These are phyloP conservation scores for Automeris io DNA, from an alignment of 2,888 invertebrate genomes.

Conservation along the genomic window DNA sequence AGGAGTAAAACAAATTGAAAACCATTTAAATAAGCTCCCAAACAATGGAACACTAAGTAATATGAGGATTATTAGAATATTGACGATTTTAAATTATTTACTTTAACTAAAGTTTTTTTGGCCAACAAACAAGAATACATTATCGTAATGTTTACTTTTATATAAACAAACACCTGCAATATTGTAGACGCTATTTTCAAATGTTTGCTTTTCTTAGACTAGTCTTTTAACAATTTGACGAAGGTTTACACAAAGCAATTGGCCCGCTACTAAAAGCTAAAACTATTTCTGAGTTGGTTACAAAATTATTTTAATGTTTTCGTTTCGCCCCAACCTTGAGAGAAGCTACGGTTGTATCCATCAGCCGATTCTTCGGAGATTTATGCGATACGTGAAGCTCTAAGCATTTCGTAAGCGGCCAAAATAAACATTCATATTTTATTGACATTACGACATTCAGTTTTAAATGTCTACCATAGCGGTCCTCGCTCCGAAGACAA, in stretches of 20 bases:
- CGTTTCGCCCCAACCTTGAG: conserved; percentile 53
- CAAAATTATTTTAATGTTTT: conserved; percentile 50
- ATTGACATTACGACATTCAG: conserved; percentile 71
- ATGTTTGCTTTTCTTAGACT: conserved; percentile 25
- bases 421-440: conserved; percentile 73
- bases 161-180: conserved; percentile 24
- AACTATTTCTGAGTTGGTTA: conserved; percentile 61
- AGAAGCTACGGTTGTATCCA: conserved; percentile 38
- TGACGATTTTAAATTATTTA: not conserved
- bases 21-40: not conserved
- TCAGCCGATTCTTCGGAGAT: conserved; percentile 59
- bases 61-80: not conserved
- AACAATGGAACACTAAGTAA: not conserved
- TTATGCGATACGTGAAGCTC: conserved; percentile 49
- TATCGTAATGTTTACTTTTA: conserved; percentile 27
- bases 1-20: not conserved
- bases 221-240: conserved; percentile 33
- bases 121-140: conserved; percentile 17
- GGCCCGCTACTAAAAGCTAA: conserved; percentile 22
- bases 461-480: conserved; percentile 43
- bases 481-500: conserved; percentile 37
- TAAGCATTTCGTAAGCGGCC: conserved; percentile 67
- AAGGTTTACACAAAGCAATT: conserved; percentile 41
- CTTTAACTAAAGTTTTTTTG: not conserved
- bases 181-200: conserved; percentile 29